Base-by-base conservation (phyloP, 1,140 invertebrate genomes). In the Drosophila miranda region DNA sequence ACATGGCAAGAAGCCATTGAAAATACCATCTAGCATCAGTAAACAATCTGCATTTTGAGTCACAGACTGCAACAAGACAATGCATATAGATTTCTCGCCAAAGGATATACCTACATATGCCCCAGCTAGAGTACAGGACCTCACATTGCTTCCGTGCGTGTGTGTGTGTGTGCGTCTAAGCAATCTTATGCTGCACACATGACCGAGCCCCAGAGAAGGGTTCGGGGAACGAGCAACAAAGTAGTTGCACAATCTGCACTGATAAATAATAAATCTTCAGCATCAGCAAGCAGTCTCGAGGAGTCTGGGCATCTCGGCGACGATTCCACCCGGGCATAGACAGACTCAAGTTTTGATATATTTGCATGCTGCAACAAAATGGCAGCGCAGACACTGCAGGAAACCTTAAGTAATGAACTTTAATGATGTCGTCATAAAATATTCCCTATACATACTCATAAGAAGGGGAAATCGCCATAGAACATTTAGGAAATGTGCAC, bases 201-300 rank as follows among this genome's bases (percentile, higher is more conserved):
- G 78, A 80, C 44, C 75, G 77, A 55, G 13, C 43, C 23, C 41
- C 9, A 19, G 30, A 8, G 46, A 41, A 43, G 11, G 21, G 55
- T 48, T 26, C 49, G 43, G 46, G 26, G 26, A 42, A 49, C 41
- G 54, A 50, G 72, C 61, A 73, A 34, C 61, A 62, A 66, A 72
- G 73, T 70, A 69, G 74, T 68, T 75, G 79, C 75, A 67, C 73
- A 83, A 78, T 83, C 79, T 83, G 79, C 79, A 75, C 79, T 83
- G 79, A 83, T 83, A 83, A 83, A 83, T 83, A 83, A 83, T 83
- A 83, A 83, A 83, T 83, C 75, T 78, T 62, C 44, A 52, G 41
- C 75, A 83, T 83, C 64, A 69, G 66, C 68, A 70, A 67, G 63
- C 55, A 73, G 72, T 72, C 57, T 50, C 21, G n/a, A 46, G 57